These are phyloP conservation scores for Gulo gulo DNA, from an alignment of 2,113 vertebrate genomes.

Conservation along the genomic window DNA sequence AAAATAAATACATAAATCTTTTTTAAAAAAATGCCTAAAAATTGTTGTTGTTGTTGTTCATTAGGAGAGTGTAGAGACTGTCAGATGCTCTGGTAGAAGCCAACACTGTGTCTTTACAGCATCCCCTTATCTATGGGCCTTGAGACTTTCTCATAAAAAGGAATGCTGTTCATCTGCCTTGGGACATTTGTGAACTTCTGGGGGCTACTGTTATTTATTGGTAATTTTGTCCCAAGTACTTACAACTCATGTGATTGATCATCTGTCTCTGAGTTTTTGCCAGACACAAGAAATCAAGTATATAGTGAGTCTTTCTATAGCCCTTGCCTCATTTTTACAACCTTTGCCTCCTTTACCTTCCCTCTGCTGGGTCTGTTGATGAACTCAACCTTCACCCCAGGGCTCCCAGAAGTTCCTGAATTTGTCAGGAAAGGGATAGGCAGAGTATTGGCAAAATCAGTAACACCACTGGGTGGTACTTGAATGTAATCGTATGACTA, in stretches of 20 bases:
- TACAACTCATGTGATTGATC: neutral
- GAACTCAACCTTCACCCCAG: neutral
- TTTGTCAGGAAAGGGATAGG: neutral
- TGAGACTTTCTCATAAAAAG: neutral
- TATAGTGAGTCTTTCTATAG: neutral
- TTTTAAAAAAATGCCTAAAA: neutral
- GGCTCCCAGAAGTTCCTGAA: neutral
- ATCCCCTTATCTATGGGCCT: neutral
- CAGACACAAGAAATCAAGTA: neutral
- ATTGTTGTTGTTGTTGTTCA: neutral
- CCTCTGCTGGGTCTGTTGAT: neutral
- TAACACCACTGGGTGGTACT: neutral
- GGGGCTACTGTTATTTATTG: neutral
- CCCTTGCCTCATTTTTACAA: neutral
- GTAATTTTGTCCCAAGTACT: neutral
- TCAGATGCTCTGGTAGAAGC: neutral
- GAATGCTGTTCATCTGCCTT: neutral
- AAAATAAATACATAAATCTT: neutral
- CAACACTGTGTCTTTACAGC: neutral
- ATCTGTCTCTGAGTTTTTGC: neutral
- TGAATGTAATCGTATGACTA: neutral
- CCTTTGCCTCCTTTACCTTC: neutral
- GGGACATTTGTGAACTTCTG: neutral
- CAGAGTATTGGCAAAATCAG: neutral
- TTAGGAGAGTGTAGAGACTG: neutral